Base-by-base conservation (phyloP, 2,888 invertebrate genomes). In the Spilosoma lubricipeda region DNA sequence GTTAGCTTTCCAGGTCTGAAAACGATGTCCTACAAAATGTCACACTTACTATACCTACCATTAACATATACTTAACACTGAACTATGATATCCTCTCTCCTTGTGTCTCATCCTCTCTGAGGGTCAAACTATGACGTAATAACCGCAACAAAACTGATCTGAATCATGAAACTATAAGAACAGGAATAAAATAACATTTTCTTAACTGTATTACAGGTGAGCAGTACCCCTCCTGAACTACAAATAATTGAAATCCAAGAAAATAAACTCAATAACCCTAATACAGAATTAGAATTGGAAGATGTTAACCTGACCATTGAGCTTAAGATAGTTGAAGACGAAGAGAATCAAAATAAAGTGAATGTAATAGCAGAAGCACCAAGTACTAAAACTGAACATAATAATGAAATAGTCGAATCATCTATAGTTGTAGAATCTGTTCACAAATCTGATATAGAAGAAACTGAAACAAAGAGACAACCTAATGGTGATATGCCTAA, bases 311-410 rank as follows among this genome's bases (percentile, higher is more conserved):
- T 94, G 56, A 92, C 91, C 75, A 88, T 95, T 77, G 96, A 96
- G 83, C 90, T 96, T 48, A 95, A 95, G 90, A 96, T 96, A 71
- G 89, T 95, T 64, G 96, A 96, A 91, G 95, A 96, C 74, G 92
- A 93, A 86, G 95, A 95, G 59, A 81, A 82, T 15, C 83, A 87
- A 69, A 76, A 79, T 33, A 86, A 82, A 9, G 68, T 67, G n/a
- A 80, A 80, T 73, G 78, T 72, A 39, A 78, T 59, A 33, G 75
- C 72, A 64, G 64, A 75, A 23, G 71, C 79, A 74, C 74, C 74
- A 64, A 77, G 77, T 48, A 68, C 80, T 66, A 75, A 81, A 70
- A 73, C 56, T 20, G 78, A 39, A 68, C 81, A 74, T 64, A 70
- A 77, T 76, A 76, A 76, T 74, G 71, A 76, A 73, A 70, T 76